A percentile compares a stretch with the other conserved stretches of the same genome.
Evolutionary conservation across 2,113 vertebrate species (phyloP).

Genomic region (Epinephelus cyanopodus): DNA sequence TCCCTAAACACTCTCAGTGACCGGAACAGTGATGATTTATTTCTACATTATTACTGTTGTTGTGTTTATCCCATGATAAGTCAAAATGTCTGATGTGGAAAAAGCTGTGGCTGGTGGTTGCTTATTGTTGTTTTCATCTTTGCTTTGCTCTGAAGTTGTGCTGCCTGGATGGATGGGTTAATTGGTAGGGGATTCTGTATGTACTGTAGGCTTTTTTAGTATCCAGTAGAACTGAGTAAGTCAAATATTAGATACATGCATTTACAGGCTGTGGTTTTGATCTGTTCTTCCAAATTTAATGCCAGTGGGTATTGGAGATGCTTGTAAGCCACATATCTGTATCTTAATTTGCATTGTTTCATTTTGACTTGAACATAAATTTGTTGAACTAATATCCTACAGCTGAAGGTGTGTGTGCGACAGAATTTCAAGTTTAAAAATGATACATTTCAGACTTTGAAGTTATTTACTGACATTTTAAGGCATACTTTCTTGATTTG

Average conservation of each 20-base stretch:
- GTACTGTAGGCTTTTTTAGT: neutral
- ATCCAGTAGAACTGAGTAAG: neutral
- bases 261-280: too few species aligned
- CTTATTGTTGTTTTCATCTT: neutral
- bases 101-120: too few species aligned
- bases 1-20: neutral
- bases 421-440: neutral
- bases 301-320: too few species aligned
- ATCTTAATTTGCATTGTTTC: neutral
- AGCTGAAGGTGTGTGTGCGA: neutral
- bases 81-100: neutral
- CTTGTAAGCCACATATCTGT: too few species aligned
- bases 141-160: neutral
- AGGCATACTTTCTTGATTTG: too few species aligned
- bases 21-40: too few species aligned
- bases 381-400: too few species aligned
- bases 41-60: too few species aligned
- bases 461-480: too few species aligned
- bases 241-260: neutral
- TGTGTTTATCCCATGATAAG: neutral
- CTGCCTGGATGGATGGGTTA: neutral
- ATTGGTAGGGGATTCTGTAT: neutral
- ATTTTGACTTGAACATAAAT: neutral
- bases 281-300: too few species aligned
- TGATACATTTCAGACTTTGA: neutral